phyloP scores from a whole-genome alignment of 1,140 invertebrate genomes.

The Phthorimaea operculella region DNA sequence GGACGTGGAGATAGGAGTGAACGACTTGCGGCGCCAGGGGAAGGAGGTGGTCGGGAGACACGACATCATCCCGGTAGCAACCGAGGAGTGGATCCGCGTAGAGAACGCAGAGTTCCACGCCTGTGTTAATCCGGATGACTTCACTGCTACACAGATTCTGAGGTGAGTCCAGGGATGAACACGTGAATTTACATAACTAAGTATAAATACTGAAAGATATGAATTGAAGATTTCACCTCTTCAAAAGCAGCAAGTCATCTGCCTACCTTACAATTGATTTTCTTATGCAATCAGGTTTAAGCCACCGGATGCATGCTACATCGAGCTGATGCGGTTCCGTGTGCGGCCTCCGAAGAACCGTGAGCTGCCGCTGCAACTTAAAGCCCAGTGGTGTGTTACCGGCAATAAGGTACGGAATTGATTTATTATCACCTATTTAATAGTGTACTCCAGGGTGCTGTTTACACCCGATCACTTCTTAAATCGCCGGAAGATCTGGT shows the following conservation, averaged over 20 bases:
- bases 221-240: too few relatives aligned
- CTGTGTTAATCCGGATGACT: conserved; percentile 92
- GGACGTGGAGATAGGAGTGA: conserved; percentile 95
- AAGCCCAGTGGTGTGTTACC: conserved; percentile 85
- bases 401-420: conserved; percentile 76
- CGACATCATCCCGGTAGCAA: conserved; percentile 99
- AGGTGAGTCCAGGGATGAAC: too few relatives aligned
- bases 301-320: conserved; percentile 98
- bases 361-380: conserved; percentile 96
- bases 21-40: conserved; percentile 95
- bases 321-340: conserved; percentile 96
- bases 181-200: too few relatives aligned
- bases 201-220: too few relatives aligned
- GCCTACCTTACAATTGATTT: not conserved
- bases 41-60: conserved; percentile 98
- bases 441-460: too few relatives aligned
- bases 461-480: too few relatives aligned
- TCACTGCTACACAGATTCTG: conserved; percentile 90
- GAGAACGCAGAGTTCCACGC: conserved; percentile 96
- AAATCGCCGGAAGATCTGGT: too few relatives aligned
- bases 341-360: conserved; percentile 95
- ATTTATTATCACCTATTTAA: too few relatives aligned
- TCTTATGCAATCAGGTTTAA: conserved; percentile 78
- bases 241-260: too few relatives aligned
- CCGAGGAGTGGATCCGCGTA: conserved; percentile 98